Percentiles rank a stretch among this genome's conserved stretches.
phyloP scores from a whole-genome alignment of 2,797 vertebrate genomes.

The Phoeniculus purpureus region DNA sequence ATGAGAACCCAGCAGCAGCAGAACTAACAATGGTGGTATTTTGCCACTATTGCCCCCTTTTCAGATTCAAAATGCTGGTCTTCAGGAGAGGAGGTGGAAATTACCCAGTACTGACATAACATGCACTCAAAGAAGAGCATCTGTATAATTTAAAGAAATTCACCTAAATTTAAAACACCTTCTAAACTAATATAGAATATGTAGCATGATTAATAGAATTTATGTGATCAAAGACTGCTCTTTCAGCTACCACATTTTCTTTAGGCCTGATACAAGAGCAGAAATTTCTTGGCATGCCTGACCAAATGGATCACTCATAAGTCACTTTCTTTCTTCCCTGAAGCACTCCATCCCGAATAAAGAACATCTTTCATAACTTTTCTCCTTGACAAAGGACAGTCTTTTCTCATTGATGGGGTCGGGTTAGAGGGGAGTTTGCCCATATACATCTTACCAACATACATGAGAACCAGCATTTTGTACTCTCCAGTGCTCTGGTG shows the following conservation, averaged over 20 bases:
- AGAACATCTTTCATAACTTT: conserved; percentile 67
- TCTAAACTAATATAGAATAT: background rate
- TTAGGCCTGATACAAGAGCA: conserved; percentile 24
- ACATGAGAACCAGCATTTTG: conserved; percentile 31
- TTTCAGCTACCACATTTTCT: conserved; percentile 10
- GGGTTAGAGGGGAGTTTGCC: background rate
- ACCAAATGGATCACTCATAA: conserved; percentile 45
- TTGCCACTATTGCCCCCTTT: conserved; percentile 14
- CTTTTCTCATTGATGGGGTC: conserved; percentile 30
- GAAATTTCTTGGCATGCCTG: conserved; percentile 41
- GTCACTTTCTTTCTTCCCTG: conserved; percentile 34
- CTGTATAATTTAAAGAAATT: background rate
- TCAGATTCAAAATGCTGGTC: background rate
- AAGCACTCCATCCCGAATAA: conserved; percentile 57
- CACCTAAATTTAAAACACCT: background rate
- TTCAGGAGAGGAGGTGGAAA: background rate
- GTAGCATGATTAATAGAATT: background rate
- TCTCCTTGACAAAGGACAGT: conserved; percentile 55
- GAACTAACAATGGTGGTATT: conserved; percentile 56
- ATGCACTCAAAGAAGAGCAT: background rate
- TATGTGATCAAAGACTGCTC: conserved; percentile 19
- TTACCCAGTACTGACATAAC: background rate
- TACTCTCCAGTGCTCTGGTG: background rate
- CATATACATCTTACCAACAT: conserved; percentile 17
- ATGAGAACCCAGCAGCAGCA: conserved; percentile 51